These are phyloP conservation scores for Theretra japonica DNA, from an alignment of 2,888 invertebrate species.

Conservation along the genomic window DNA sequence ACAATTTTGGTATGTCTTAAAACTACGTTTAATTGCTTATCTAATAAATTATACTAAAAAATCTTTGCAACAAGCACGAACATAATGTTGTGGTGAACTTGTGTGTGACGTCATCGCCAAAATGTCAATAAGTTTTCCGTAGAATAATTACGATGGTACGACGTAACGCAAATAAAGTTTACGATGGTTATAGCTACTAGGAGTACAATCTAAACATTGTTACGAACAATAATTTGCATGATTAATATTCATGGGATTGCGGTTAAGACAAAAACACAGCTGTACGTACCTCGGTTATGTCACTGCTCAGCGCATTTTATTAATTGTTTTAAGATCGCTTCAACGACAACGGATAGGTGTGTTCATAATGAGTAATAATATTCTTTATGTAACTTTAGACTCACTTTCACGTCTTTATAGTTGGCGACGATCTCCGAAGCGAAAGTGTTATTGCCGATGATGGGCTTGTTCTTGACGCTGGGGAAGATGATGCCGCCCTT, in stretches of 20 bases:
- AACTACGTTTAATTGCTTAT: too few species aligned
- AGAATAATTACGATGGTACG: too few species aligned
- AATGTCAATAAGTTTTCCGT: too few species aligned
- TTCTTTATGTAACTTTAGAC: conserved; percentile 63
- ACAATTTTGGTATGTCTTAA: too few species aligned
- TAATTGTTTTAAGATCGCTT: conserved; percentile 49
- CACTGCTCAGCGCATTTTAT: conserved; percentile 51
- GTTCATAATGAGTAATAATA: conserved; percentile 50
- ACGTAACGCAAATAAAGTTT: too few species aligned
- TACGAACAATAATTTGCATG: not conserved
- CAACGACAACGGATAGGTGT: conserved; percentile 46
- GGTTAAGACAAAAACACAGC: conserved; percentile 29
- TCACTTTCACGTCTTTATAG: conserved; percentile 93
- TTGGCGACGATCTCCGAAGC: conserved; percentile 90
- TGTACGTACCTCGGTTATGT: conserved; percentile 44
- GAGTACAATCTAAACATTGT: not conserved
- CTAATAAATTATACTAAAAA: too few species aligned
- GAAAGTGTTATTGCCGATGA: conserved; percentile 92
- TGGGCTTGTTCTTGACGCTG: conserved; percentile 95
- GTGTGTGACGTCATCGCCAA: too few species aligned
- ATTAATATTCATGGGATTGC: conserved; percentile 20
- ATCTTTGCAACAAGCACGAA: too few species aligned
- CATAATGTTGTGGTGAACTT: too few species aligned
- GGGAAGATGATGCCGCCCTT: conserved; percentile 96
- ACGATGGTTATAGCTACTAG: not conserved